Base-by-base conservation (phyloP, 1,140 invertebrate species). In the Drosophila bocqueti region DNA sequence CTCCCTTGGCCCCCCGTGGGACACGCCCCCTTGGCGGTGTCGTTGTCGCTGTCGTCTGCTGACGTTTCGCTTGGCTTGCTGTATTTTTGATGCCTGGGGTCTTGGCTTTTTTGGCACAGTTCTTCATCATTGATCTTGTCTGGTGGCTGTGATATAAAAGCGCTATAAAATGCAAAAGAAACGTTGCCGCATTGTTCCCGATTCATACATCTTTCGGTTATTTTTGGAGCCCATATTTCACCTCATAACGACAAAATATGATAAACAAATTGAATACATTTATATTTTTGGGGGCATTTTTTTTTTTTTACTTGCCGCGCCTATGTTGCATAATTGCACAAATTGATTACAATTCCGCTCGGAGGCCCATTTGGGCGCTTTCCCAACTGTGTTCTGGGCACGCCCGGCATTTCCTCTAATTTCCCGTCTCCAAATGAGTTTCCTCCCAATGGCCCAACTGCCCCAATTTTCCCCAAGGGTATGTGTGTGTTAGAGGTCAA, bases 281-380 rank as follows among this genome's bases (percentile, higher is more conserved):
- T 26, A 46, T 47, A 9, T 69, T 65, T 29, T 52, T 16, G 26
- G 60, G 58, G 46, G 9, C 21, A 24, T 38, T 10, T 10, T 24
- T 1, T 24, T 24, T 24, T 16, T 67, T 55, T 42, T 38, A 38
- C n/a, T 55, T 2, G 31, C 31, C 69, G 55, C 38, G 45, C 68
- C 71, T 36, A 26, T 73, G 64, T 87, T 87, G 83, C 84, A 83
- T 87, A 89, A 87, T 87, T 89, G 81, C 72, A 81, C 66, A 87
- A 87, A 84, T 87, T 87, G 84, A 89, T 87, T 87, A 81, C 46
- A 80, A 72, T 76, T 79, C 59, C 43, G 47, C 24, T 38, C 9
- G 21, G 13, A 5, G 26, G 29, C 45, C 36, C 46, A 38, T 38
- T 60, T 69, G 52, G 64, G 15, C 3, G 21, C 16, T 34, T 68